Evolutionary conservation across 2,113 vertebrate genomes (phyloP).

Genomic region (Eupsittula cactorum): DNA sequence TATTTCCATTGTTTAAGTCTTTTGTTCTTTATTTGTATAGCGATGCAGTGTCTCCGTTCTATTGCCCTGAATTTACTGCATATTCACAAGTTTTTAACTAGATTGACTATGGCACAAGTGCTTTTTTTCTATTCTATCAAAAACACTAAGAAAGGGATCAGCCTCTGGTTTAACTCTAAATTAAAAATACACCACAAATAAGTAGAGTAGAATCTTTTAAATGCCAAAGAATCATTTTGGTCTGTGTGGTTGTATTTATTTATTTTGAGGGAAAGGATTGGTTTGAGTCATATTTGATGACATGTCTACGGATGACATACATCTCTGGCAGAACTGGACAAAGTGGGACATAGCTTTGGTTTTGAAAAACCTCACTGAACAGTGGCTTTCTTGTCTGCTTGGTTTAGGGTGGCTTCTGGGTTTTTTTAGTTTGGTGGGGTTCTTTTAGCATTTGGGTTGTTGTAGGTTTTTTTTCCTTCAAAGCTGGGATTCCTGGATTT

Average conservation of each 20-base stretch:
- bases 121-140: neutral
- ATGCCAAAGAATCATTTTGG: constrained; percentile 12
- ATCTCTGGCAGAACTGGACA: neutral
- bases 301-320: neutral
- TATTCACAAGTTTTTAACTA: neutral
- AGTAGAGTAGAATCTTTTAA: constrained; percentile 27
- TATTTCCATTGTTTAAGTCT: neutral
- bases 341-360: constrained; percentile 29
- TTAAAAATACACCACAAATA: constrained; percentile 39
- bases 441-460: neutral
- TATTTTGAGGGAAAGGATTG: constrained; percentile 31
- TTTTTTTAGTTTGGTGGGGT: neutral
- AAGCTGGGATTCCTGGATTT: neutral
- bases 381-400: constrained; percentile 34
- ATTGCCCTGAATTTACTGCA: neutral
- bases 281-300: constrained; percentile 35
- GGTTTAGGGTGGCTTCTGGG: neutral
- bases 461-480: neutral
- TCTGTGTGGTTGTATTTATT: constrained; percentile 18
- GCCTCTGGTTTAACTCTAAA: neutral
- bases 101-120: neutral
- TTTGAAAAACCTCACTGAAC: constrained; percentile 52
- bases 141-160: neutral
- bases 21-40: neutral
- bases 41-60: neutral